phyloP scores from a whole-genome alignment of 2,888 invertebrate species.

The Sarcophaga carnaria region DNA sequence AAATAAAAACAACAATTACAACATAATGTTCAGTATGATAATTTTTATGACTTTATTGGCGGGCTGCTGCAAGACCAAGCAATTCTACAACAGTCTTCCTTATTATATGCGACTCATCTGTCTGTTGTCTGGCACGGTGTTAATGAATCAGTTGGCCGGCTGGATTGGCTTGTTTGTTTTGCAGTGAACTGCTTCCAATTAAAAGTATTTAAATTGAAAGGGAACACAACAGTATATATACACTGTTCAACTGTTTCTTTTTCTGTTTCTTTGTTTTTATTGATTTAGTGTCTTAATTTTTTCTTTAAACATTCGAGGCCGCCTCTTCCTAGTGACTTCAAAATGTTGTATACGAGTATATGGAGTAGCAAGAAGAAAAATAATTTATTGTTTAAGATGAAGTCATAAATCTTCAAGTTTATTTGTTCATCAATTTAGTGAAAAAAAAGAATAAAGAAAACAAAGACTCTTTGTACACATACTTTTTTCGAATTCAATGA shows the following conservation, averaged over 20 bases:
- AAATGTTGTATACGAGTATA: background rate
- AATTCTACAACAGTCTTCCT: no score
- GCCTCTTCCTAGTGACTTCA: background rate
- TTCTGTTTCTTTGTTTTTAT: background rate
- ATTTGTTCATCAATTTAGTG: conserved; percentile 64
- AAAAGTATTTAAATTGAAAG: conserved; percentile 52
- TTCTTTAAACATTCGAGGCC: background rate
- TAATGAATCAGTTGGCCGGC: conserved; percentile 34
- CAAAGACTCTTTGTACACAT: conserved; percentile 16
- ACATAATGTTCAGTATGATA: no score
- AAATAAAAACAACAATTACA: no score
- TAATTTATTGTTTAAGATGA: conserved; percentile 66
- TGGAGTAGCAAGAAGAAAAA: conserved; percentile 36
- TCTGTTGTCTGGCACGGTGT: background rate
- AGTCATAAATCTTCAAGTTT: conserved; percentile 67
- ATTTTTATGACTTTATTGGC: no score
- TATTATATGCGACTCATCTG: no score
- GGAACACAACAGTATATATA: background rate
- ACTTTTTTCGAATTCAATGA: conserved; percentile 13
- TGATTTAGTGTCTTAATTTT: conserved; percentile 38
- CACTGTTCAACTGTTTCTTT: background rate
- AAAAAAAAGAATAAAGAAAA: background rate
- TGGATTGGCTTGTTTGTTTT: background rate
- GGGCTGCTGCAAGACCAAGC: no score
- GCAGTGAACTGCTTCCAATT: conserved; percentile 38